Base-by-base conservation (phyloP, 2,113 vertebrate species). In the Glaucomys volans region DNA sequence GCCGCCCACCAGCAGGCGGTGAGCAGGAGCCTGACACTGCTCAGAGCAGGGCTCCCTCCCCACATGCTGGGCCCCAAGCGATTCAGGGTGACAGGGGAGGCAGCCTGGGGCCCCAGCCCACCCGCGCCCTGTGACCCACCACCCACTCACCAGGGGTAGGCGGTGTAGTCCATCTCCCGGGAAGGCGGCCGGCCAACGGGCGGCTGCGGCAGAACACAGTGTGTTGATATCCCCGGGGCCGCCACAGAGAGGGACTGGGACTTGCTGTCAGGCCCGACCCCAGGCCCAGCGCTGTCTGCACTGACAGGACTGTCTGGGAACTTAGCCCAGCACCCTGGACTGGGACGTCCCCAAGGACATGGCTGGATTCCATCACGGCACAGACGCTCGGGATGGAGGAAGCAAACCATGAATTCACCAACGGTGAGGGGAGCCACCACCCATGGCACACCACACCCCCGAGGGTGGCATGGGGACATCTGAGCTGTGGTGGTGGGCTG, bases 151-250 rank as follows among this genome's bases (percentile, higher is more conserved):
- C 99, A 99, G 0, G 99, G 99, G 98, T 99, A 99, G 0, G 98
- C 98, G 0, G 99, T 99, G 98, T 99, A 99, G 98, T 99, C 99
- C 0, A 98, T 98, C 97, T 99, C 99, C 97, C 99, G 98, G 0
- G 99, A 99, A 0, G 98, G 98, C 1, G 99, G 99, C 14, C 99
- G 99, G 97, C 98, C 98, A 42, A 98, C 96, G 98, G 99, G 98
- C 0, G 99, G 98, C 98, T 99, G 99, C 92, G 52, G 62, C 91
- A 96, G 81, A 77, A 42, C 96, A 71, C 2, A 20, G 0, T 3
- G 3, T 17, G 66, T 97, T 72, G 95, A 28, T 0, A n/a, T n/a
- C 20, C 11, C 2, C 2, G 0, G 62, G 62, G 22, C 72, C 0
- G 0, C 76, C 64, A 17, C 13, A 40, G 50, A 1, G 1, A 0